Percentiles rank a stretch among this genome's conserved stretches.
Evolutionary conservation across 2,888 invertebrate species (phyloP).

Genomic region (Protula sp.): DNA sequence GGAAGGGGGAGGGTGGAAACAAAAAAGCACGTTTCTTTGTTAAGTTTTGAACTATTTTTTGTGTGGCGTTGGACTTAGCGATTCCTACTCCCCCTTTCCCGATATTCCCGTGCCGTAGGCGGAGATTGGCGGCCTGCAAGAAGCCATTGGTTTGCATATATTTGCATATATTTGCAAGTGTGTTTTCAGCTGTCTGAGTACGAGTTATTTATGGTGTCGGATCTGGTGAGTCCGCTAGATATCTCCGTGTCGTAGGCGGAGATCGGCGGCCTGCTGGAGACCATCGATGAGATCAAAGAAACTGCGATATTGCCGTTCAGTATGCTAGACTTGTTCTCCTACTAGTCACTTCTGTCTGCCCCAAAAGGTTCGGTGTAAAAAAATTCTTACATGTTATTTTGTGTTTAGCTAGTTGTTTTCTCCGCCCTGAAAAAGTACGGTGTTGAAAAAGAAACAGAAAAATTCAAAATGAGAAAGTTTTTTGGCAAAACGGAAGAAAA

Average conservation of each 20-base stretch:
- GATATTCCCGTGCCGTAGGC: slow-evolving; percentile 78
- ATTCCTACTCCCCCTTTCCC: no score
- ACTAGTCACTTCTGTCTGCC: slow-evolving; percentile 69
- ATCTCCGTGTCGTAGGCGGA: slow-evolving; percentile 79
- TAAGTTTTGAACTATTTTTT: no score
- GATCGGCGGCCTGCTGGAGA: slow-evolving; percentile 82
- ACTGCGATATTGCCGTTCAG: slow-evolving; percentile 91
- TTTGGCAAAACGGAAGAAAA: no score
- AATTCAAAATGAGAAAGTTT: no score
- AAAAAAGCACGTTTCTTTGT: no score
- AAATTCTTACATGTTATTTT: no score
- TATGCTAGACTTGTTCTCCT: slow-evolving; percentile 69
- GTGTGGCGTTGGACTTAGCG: slow-evolving; percentile 90
- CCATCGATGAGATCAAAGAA: slow-evolving; percentile 84
- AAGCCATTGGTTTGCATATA: slow-evolving; percentile 76
- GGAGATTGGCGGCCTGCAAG: slow-evolving; percentile 86
- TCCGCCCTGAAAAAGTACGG: no score
- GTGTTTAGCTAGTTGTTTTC: no score
- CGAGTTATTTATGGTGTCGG: slow-evolving; percentile 92
- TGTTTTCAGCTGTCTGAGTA: slow-evolving; percentile 78
- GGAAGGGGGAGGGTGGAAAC: no score
- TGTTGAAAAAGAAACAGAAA: no score
- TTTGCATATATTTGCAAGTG: no score
- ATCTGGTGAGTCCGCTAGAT: slow-evolving; percentile 82
- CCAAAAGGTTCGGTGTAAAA: slow-evolving; percentile 65